These are phyloP conservation scores for Sericinus montela DNA, from an alignment of 2,888 invertebrate species.

Conservation along the genomic window DNA sequence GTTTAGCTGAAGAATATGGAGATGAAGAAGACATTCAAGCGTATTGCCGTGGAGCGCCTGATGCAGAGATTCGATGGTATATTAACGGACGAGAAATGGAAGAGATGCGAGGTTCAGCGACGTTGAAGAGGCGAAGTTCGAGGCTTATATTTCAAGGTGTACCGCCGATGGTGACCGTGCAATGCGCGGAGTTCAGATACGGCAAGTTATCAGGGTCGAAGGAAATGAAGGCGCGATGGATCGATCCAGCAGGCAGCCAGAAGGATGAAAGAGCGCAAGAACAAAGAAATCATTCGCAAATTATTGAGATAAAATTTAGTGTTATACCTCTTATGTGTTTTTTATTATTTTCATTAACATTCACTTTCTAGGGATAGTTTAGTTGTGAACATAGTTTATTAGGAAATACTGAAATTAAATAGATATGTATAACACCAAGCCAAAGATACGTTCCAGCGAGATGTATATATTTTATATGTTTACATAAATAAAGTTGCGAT, in stretches of 20 bases:
- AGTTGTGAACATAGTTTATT: slow-evolving; percentile 3
- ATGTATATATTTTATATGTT: slow-evolving; percentile 19
- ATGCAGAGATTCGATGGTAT: slow-evolving; percentile 63
- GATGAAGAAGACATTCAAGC: slow-evolving; percentile 59
- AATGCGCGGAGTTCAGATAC: slow-evolving; percentile 69
- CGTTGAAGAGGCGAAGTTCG: slow-evolving; percentile 44
- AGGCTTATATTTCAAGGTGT: slow-evolving; percentile 57
- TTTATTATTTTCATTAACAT: slow-evolving; percentile 15
- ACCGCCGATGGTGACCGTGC: slow-evolving; percentile 69
- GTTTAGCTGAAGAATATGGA: slow-evolving; percentile 50
- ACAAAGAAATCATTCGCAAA: slow-evolving; percentile 32
- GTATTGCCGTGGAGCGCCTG: slow-evolving; percentile 52
- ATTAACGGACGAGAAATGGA: slow-evolving; percentile 54
- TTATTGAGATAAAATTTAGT: slow-evolving; percentile 21
- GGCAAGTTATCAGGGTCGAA: slow-evolving; percentile 66
- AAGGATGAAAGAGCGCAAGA: slow-evolving; percentile 36
- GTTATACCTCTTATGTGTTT: slow-evolving; percentile 23
- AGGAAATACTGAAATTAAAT: not conserved
- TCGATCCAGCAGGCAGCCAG: slow-evolving; percentile 23
- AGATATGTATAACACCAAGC: no score
- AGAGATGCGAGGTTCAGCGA: slow-evolving; percentile 44
- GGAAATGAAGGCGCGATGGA: slow-evolving; percentile 51
- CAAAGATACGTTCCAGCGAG: slow-evolving; percentile 16
- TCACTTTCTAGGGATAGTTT: not conserved
- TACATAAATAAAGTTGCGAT: slow-evolving; percentile 13